A percentile compares a stretch with the other conserved stretches of the same genome.
Evolutionary conservation across 2,888 invertebrate genomes (phyloP).

Genomic region (Polyommatus iphigenia): DNA sequence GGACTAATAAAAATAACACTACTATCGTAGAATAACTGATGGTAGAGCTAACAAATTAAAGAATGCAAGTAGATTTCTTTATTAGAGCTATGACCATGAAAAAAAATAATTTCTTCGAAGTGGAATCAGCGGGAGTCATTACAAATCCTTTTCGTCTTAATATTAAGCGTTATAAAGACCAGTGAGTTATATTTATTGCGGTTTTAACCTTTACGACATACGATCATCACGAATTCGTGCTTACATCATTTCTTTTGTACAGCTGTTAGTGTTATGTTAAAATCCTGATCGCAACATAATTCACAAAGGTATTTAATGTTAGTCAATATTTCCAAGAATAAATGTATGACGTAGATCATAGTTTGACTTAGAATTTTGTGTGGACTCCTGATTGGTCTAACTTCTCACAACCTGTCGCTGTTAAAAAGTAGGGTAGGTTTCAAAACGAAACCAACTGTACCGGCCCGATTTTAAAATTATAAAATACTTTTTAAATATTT

Average conservation of each 20-base stretch:
- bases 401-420: not conserved
- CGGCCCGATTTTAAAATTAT: too few species aligned
- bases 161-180: not conserved
- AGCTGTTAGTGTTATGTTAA: conserved; percentile 12
- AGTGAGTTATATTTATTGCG: conserved; percentile 18
- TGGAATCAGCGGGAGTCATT: not conserved
- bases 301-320: not conserved
- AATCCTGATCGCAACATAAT: conserved; percentile 11
- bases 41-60: not conserved
- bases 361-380: not conserved
- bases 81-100: not conserved
- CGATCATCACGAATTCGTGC: conserved; percentile 17
- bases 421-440: not conserved
- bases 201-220: conserved; percentile 23
- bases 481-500: too few species aligned
- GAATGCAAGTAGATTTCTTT: not conserved
- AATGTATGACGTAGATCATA: not conserved
- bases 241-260: conserved; percentile 29
- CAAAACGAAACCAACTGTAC: too few species aligned
- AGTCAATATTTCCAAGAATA: not conserved
- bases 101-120: not conserved
- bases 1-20: too few species aligned
- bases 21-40: not conserved
- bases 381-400: not conserved
- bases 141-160: not conserved